Conservation (phyloP, 2,113 vertebrate genomes). For the Hydrolagus affinis region DNA sequence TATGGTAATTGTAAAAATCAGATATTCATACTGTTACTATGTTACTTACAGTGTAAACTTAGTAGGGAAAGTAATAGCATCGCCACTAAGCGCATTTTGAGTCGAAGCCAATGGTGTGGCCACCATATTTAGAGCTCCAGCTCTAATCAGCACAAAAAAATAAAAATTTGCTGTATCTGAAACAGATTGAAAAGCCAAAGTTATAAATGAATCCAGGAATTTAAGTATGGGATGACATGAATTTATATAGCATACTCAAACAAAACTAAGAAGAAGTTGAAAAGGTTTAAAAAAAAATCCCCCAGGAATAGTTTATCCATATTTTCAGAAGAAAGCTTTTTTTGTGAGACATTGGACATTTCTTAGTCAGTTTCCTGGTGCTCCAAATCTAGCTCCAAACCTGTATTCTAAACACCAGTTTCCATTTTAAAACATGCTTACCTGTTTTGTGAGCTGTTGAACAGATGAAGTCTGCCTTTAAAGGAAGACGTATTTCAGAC, state of each 20-base stretch:
- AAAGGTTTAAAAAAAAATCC: no score
- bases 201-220: neutral
- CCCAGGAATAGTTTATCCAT: neutral
- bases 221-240: no score
- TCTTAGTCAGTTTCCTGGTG: neutral
- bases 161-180: slow-evolving; percentile 80
- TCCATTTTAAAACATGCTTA: slow-evolving; percentile 40
- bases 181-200: slow-evolving; percentile 36
- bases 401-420: neutral
- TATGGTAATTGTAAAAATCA: neutral
- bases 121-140: slow-evolving; percentile 77
- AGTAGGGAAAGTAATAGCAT: slow-evolving; percentile 78
- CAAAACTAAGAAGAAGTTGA: no score
- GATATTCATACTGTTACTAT: neutral
- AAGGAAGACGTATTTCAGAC: slow-evolving; percentile 80
- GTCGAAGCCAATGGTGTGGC: slow-evolving; percentile 77
- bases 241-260: neutral
- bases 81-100: slow-evolving; percentile 71
- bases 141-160: slow-evolving; percentile 77
- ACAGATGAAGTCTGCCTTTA: slow-evolving; percentile 92
- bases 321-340: neutral
- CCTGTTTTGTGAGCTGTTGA: slow-evolving; percentile 74
- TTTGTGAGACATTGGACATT: neutral
- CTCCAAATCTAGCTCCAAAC: neutral
- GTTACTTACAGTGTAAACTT: slow-evolving; percentile 75